Evolutionary conservation across 2,113 vertebrate species (phyloP).

Genomic region (Paradoxurus hermaphroditus): DNA sequence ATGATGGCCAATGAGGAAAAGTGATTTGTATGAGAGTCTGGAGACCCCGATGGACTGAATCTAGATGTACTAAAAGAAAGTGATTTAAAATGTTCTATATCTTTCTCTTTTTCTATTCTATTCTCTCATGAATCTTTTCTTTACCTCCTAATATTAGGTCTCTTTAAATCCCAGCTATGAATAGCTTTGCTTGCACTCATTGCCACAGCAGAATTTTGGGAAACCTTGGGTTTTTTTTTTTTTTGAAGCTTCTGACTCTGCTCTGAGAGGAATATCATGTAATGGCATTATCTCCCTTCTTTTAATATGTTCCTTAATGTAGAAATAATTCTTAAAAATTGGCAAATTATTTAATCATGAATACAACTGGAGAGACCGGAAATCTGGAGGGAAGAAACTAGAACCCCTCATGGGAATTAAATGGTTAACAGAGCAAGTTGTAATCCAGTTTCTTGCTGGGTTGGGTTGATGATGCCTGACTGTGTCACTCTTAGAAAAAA

Average conservation of each 20-base stretch:
- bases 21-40: conserved; percentile 39
- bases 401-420: background rate
- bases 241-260: background rate
- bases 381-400: background rate
- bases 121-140: background rate
- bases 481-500: background rate
- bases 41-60: conserved; percentile 1
- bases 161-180: background rate
- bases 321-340: background rate
- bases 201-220: background rate
- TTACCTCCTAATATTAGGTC: background rate
- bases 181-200: background rate
- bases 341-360: background rate
- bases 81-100: background rate
- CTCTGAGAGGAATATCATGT: background rate
- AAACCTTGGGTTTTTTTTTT: background rate
- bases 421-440: background rate
- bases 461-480: background rate
- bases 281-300: background rate
- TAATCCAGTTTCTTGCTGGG: background rate
- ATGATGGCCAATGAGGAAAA: conserved; percentile 14
- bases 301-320: background rate
- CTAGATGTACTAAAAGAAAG: background rate
- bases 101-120: background rate
- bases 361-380: background rate